Evolutionary conservation across 1,140 invertebrate species (phyloP), one percentile per base, ranked within the genome.

Genomic region (Zophobas morio): DNA sequence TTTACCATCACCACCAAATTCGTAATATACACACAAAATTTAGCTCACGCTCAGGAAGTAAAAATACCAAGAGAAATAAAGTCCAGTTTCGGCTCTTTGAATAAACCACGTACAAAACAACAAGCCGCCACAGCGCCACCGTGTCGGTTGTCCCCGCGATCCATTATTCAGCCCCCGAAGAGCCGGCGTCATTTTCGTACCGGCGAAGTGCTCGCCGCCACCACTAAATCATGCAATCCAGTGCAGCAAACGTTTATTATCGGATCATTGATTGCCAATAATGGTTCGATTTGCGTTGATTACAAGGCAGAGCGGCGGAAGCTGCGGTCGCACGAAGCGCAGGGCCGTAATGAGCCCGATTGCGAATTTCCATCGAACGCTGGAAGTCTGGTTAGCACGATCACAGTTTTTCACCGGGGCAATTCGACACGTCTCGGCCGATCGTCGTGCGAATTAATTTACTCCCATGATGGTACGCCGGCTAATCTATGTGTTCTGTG

Each of bases 251-350:
- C 78, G 76, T 81, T 81, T 81, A 81, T 81, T 78, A 81, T 80
- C 80, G 81, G 81, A 82, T 81, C 81, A 82, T 82, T 82, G 80
- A 82, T 82, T 77, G 80, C 78, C 78, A 81, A 82, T 82, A 81
- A 81, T 80, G 60, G 80, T 80, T 81, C 81, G 79, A 82, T 82
- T 80, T 81, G 80, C 80, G 75, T 75, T 82, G 80, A 82, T 82
- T 81, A 82, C 78, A 82, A 81, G 80, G 78, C 81, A 78, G 66
- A 77, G 74, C 80, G 77, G 78, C 80, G 81, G 80, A 82, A 80
- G 78, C 81, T 82, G 81, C 60, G 81, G 80, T 81, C 74, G 70
- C 46, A 8, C 74, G 71, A 79, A 75, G 72, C 77, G 32, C 73
- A 40, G 40, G 70, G 1, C 56, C 35, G 36, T 60, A 60, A 60